phyloP scores from a whole-genome alignment of 2,888 invertebrate genomes.

The Pogonocherus hispidulus region DNA sequence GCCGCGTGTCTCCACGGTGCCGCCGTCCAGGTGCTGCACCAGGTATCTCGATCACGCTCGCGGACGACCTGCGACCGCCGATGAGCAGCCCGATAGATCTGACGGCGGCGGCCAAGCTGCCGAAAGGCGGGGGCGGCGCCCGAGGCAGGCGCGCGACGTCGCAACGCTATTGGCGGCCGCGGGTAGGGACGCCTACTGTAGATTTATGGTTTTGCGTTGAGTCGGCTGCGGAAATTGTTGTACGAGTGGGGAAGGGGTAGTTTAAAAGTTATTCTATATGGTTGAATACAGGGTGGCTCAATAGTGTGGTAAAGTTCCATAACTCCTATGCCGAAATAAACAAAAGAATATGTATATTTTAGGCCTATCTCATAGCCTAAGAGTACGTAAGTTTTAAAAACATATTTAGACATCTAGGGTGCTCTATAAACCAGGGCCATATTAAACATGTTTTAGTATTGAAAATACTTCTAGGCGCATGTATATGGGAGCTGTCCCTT shows the following conservation, averaged over 20 bases:
- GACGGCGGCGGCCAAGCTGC: conserved; percentile 65
- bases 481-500: no score
- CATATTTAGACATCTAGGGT: no score
- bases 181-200: conserved; percentile 3
- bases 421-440: no score
- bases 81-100: conserved; percentile 58
- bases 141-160: conserved; percentile 53
- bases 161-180: conserved; percentile 39
- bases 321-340: no score
- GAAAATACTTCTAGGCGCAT: no score
- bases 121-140: conserved; percentile 64
- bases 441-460: no score
- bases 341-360: no score
- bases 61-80: conserved; percentile 61
- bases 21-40: conserved; percentile 65
- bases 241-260: neutral
- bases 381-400: no score
- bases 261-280: neutral
- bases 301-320: no score
- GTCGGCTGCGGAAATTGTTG: conserved; percentile 33
- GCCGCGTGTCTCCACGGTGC: conserved; percentile 66
- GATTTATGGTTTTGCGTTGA: conserved; percentile 3
- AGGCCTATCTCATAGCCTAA: no score
- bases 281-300: no score
- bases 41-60: conserved; percentile 50